Evolutionary conservation across 1,140 invertebrate species (phyloP).

Genomic region (Drosophila simulans): DNA sequence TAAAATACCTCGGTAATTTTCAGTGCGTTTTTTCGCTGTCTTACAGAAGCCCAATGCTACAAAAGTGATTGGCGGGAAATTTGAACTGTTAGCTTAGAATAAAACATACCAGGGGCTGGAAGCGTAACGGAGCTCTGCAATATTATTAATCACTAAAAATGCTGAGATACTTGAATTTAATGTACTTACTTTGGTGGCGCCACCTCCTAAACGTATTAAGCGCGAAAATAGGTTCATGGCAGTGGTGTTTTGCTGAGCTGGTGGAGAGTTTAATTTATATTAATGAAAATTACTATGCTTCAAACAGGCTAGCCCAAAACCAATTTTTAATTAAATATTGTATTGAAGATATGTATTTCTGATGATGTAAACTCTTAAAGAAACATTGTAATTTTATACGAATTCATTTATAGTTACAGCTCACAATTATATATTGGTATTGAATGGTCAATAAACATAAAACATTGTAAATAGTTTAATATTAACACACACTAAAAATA

Average conservation of each 20-base stretch:
- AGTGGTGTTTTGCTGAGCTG: background rate
- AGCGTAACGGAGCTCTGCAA: constrained; percentile 66
- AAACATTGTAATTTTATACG: too few relatives aligned
- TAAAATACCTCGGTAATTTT: too few relatives aligned
- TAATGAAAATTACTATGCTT: background rate
- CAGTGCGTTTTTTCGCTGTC: background rate
- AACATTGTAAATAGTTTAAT: too few relatives aligned
- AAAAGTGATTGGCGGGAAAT: background rate
- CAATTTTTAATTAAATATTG: too few relatives aligned
- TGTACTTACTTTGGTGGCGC: constrained; percentile 47
- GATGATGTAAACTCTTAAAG: too few relatives aligned
- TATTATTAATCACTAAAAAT: background rate
- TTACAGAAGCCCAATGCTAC: background rate
- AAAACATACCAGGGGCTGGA: constrained; percentile 52
- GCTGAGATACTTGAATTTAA: background rate
- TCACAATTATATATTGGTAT: too few relatives aligned
- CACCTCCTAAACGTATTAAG: constrained; percentile 44
- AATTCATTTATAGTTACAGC: too few relatives aligned
- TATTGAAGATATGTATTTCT: too few relatives aligned
- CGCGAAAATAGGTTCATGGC: constrained; percentile 64
- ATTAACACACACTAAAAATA: background rate
- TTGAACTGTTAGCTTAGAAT: background rate
- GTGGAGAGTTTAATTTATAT: background rate
- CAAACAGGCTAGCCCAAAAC: background rate
- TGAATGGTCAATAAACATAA: too few relatives aligned